Evolutionary conservation across 2,113 vertebrate genomes (phyloP).

Genomic region (Leiothrix lutea): DNA sequence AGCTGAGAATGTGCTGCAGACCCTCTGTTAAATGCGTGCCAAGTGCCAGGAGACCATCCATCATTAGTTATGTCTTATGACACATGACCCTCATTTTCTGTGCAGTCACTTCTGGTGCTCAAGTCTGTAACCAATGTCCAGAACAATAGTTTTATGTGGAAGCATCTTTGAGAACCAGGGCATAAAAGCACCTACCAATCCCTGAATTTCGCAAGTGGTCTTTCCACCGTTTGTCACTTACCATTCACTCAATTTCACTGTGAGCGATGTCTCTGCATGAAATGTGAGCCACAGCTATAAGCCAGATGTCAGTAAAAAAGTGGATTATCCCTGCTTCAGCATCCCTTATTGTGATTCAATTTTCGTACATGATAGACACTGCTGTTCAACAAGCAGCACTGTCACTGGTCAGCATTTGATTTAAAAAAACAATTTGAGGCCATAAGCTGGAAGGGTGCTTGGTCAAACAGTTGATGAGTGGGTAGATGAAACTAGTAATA

Average conservation of each 20-base stretch:
- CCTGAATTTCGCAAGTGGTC: not conserved
- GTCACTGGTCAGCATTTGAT: not conserved
- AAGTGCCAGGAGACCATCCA: not conserved
- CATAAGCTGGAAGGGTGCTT: not conserved
- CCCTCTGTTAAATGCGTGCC: not conserved
- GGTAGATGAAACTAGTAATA: not conserved
- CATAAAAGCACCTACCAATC: not conserved
- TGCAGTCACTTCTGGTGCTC: not conserved
- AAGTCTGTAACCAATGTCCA: not conserved
- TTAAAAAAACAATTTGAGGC: slow-evolving; percentile 22
- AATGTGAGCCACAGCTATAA: not conserved
- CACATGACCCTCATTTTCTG: not conserved
- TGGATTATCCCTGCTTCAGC: slow-evolving; percentile 12
- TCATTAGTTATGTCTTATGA: not conserved
- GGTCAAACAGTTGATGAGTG: not conserved
- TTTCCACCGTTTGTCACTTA: not conserved
- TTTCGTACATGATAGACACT: not conserved
- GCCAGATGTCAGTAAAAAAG: slow-evolving; percentile 13
- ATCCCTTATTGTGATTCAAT: slow-evolving; percentile 18
- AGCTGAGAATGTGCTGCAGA: not conserved
- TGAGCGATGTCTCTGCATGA: not conserved
- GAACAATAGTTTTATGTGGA: not conserved
- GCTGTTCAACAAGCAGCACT: not conserved
- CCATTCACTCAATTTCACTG: not conserved
- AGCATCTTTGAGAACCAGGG: not conserved